phyloP scores from a whole-genome alignment of 1,140 invertebrate species.

The Sminthurinus signatus region DNA sequence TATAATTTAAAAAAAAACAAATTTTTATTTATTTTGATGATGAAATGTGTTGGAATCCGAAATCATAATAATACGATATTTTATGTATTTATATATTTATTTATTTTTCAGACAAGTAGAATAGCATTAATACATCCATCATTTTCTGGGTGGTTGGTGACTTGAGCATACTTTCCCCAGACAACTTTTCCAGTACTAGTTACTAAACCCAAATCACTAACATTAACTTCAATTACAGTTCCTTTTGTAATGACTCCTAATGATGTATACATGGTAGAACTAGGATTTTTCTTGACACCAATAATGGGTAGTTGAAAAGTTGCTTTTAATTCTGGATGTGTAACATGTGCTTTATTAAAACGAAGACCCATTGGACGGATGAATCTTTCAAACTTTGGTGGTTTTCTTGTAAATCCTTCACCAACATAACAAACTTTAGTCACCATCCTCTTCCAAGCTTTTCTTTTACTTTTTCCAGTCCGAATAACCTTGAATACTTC shows the following conservation, averaged over 20 bases:
- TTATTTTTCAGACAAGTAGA: constrained; percentile 70
- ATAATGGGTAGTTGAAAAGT: constrained; percentile 98
- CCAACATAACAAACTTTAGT: constrained; percentile 98
- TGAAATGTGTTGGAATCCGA: too few relatives aligned
- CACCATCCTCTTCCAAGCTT: constrained; percentile 99
- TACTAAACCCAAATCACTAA: constrained; percentile 96
- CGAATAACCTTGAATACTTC: constrained; percentile 96
- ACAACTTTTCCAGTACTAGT: constrained; percentile 99
- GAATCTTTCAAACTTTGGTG: constrained; percentile 98
- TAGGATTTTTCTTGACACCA: constrained; percentile 99
- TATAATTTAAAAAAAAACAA: too few relatives aligned
- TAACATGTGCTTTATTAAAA: constrained; percentile 96
- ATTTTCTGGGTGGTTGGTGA: constrained; percentile 99
- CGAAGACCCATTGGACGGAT: constrained; percentile 96
- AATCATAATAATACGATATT: too few relatives aligned
- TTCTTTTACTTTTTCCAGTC: constrained; percentile 89
- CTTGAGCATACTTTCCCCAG: constrained; percentile 99
- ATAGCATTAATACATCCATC: constrained; percentile 99
- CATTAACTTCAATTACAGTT: constrained; percentile 95
- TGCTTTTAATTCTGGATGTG: constrained; percentile 97
- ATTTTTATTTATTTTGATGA: too few relatives aligned
- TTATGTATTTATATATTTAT: too few relatives aligned
- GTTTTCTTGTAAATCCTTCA: constrained; percentile 97
- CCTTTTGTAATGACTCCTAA: constrained; percentile 98
- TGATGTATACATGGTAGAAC: constrained; percentile 91